Evolutionary conservation across 2,888 invertebrate species (phyloP).

Genomic region (Neuroscelio doddi): DNA sequence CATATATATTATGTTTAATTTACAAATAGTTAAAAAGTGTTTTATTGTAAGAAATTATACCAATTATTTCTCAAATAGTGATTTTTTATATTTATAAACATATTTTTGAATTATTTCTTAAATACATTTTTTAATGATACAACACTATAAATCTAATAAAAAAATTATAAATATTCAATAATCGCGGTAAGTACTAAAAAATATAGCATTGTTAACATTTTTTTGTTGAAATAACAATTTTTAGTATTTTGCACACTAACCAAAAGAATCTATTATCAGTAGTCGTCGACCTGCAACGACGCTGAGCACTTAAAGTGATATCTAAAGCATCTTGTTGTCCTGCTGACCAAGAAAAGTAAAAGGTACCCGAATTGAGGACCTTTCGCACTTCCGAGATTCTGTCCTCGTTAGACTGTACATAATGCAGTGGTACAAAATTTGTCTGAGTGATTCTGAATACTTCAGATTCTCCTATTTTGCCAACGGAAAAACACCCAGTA

Average conservation of each 20-base stretch:
- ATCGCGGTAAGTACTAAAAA: too few species aligned
- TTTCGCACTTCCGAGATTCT: slow-evolving; percentile 82
- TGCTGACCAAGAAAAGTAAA: slow-evolving; percentile 93
- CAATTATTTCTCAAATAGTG: too few species aligned
- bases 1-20: slow-evolving; percentile 93
- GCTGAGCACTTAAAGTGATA: slow-evolving; percentile 94
- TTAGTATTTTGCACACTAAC: slow-evolving; percentile 72
- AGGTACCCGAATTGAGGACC: slow-evolving; percentile 97
- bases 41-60: too few species aligned
- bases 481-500: slow-evolving; percentile 96
- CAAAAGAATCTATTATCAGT: slow-evolving; percentile 98
- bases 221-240: neutral
- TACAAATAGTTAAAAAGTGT: too few species aligned
- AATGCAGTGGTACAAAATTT: slow-evolving; percentile 89
- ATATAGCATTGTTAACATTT: too few species aligned
- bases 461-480: slow-evolving; percentile 95
- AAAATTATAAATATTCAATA: too few species aligned
- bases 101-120: too few species aligned
- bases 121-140: too few species aligned
- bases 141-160: too few species aligned
- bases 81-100: too few species aligned
- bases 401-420: slow-evolving; percentile 77
- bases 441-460: slow-evolving; percentile 96
- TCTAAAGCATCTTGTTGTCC: slow-evolving; percentile 79
- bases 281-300: slow-evolving; percentile 83